Percentiles rank a stretch among this genome's conserved stretches.
Evolutionary conservation across 2,113 vertebrate species (phyloP).

Genomic region (Balaenoptera acutorostrata): DNA sequence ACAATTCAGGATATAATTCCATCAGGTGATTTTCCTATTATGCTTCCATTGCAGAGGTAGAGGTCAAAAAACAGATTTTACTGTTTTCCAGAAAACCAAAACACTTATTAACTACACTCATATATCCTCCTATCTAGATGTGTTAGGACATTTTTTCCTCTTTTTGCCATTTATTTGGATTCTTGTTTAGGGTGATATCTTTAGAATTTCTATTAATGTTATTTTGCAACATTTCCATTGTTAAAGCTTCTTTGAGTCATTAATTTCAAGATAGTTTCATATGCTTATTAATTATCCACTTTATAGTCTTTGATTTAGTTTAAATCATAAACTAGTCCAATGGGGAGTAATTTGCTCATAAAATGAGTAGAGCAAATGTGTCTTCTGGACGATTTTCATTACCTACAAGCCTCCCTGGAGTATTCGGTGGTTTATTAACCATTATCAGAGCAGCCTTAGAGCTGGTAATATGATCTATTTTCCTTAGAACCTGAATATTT

Average conservation of each 20-base stretch:
- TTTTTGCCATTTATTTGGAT: not conserved
- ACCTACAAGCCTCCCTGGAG: not conserved
- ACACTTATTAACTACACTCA: not conserved
- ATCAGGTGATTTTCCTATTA: not conserved
- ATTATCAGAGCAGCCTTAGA: not conserved
- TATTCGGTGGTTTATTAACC: conserved; percentile 22
- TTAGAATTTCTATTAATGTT: conserved; percentile 27
- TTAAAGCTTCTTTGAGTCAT: conserved; percentile 32
- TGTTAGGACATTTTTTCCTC: not conserved
- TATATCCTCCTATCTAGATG: not conserved
- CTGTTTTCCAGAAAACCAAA: conserved; percentile 29
- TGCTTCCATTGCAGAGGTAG: not conserved
- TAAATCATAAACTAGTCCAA: conserved; percentile 32
- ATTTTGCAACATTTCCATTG: not conserved
- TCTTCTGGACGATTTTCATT: conserved; percentile 42
- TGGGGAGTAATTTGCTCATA: conserved; percentile 31
- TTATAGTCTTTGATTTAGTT: conserved; percentile 34
- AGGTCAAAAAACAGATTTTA: not conserved
- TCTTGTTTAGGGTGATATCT: not conserved
- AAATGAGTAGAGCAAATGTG: conserved; percentile 11
- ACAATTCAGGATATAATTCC: not conserved
- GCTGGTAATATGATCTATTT: not conserved
- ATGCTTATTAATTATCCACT: conserved; percentile 31
- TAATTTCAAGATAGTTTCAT: conserved; percentile 38
- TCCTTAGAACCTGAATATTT: conserved; percentile 31